Evolutionary conservation across 1,140 invertebrate species (phyloP).

Genomic region (Pachyrhynchus sulphureomaculatus): DNA sequence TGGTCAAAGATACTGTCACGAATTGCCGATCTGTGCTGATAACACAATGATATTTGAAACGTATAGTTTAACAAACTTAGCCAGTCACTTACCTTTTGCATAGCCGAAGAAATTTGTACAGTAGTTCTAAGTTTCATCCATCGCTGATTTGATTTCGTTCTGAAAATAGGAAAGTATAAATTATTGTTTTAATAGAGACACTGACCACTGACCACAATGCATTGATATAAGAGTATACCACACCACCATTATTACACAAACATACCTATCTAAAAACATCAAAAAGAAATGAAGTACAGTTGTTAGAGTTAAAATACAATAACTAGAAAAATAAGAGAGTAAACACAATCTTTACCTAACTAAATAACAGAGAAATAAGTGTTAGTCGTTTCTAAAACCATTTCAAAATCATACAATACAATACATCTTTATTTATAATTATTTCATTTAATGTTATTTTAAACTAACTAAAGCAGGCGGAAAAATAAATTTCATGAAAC

Average conservation of each 20-base stretch:
- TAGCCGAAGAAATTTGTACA: slow-evolving; percentile 87
- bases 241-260: slow-evolving; percentile 14
- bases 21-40: too few species aligned
- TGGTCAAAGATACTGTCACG: too few species aligned
- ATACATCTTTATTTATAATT: too few species aligned
- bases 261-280: slow-evolving; percentile 21
- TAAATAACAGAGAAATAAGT: too few species aligned
- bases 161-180: slow-evolving; percentile 50
- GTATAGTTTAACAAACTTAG: too few species aligned
- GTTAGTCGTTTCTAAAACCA: too few species aligned
- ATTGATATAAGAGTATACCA: slow-evolving; percentile 10
- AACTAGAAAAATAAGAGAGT: neutral
- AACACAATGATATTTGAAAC: too few species aligned
- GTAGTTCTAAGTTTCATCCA: slow-evolving; percentile 94
- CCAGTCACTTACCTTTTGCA: slow-evolving; percentile 60
- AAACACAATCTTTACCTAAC: slow-evolving; percentile 1
- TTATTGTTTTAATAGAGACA: neutral
- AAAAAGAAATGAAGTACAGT: neutral
- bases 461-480: too few species aligned
- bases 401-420: too few species aligned
- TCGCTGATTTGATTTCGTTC: slow-evolving; percentile 86
- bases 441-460: too few species aligned
- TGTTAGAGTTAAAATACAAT: neutral
- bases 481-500: too few species aligned
- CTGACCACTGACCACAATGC: slow-evolving; percentile 24